phyloP scores from a whole-genome alignment of 2,113 vertebrate species.

The Hippocampus comes region DNA sequence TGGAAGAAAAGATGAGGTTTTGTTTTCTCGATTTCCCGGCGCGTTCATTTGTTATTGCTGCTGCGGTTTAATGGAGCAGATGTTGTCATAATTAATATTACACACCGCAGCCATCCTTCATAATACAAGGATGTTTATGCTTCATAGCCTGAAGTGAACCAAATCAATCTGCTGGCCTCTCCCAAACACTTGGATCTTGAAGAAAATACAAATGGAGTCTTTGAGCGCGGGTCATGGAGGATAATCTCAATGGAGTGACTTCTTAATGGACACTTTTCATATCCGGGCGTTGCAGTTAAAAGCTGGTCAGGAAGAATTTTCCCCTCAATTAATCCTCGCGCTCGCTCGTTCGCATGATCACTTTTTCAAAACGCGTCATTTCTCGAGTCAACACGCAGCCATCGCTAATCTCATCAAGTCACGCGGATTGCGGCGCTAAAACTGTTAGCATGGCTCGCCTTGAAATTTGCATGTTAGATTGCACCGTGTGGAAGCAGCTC shows the following conservation, averaged over 20 bases:
- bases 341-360: conserved; percentile 43
- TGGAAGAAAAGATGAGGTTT: conserved; percentile 1
- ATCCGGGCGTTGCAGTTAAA: conserved; percentile 41
- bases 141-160: conserved; percentile 22
- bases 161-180: conserved; percentile 4
- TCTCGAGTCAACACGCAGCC: conserved; percentile 26
- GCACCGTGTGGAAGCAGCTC: conserved; percentile 20
- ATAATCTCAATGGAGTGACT: conserved; percentile 47
- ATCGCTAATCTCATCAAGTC: conserved; percentile 39
- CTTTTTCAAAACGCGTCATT: conserved; percentile 31
- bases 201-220: conserved; percentile 32
- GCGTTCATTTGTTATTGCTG: conserved; percentile 12
- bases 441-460: conserved; percentile 22
- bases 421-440: conserved; percentile 19
- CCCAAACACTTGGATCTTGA: conserved; percentile 22
- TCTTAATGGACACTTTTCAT: conserved; percentile 53
- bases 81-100: conserved; percentile 39
- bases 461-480: conserved; percentile 17
- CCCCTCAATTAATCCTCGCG: conserved; percentile 51
- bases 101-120: conserved; percentile 15
- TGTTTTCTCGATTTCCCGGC: neutral
- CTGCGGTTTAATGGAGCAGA: conserved; percentile 31
- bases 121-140: conserved; percentile 21
- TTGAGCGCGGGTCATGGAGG: neutral
- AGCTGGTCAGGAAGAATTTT: conserved; percentile 47